Evolutionary conservation across 2,888 invertebrate species (phyloP).

Genomic region (Desoria tigrina): DNA sequence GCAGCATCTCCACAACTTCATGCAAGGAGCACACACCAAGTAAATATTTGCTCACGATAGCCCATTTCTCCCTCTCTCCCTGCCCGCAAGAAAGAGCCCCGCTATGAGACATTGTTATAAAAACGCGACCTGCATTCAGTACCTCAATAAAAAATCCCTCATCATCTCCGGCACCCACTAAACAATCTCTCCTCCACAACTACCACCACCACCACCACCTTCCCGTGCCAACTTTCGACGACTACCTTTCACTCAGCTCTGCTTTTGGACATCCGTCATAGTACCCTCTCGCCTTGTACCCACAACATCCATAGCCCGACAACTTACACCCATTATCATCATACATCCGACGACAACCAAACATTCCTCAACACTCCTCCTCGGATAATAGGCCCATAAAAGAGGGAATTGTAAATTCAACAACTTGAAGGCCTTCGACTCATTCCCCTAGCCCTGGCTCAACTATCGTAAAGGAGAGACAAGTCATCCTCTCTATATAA

Average conservation of each 20-base stretch:
- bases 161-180: conserved; percentile 53
- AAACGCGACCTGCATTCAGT: conserved; percentile 54
- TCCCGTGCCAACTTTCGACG: conserved; percentile 46
- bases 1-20: conserved; percentile 58
- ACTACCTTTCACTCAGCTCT: conserved; percentile 36
- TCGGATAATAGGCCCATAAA: conserved; percentile 46
- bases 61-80: conserved; percentile 52
- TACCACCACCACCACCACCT: too few species aligned
- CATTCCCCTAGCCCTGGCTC: too few species aligned
- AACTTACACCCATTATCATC: too few species aligned
- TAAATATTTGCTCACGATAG: conserved; percentile 56
- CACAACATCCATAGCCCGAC: too few species aligned
- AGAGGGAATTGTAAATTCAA: conserved; percentile 42
- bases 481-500: conserved; percentile 22
- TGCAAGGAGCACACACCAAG: conserved; percentile 54
- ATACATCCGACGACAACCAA: not conserved
- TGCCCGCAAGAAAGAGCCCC: conserved; percentile 6
- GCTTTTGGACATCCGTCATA: conserved; percentile 24
- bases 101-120: conserved; percentile 53
- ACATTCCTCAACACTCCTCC: conserved; percentile 3
- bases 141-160: conserved; percentile 53
- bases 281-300: not conserved
- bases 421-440: conserved; percentile 31
- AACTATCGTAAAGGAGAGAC: conserved; percentile 37
- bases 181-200: conserved; percentile 52